phyloP scores from a whole-genome alignment of 2,113 vertebrate genomes.

The Ictidomys tridecemlineatus region DNA sequence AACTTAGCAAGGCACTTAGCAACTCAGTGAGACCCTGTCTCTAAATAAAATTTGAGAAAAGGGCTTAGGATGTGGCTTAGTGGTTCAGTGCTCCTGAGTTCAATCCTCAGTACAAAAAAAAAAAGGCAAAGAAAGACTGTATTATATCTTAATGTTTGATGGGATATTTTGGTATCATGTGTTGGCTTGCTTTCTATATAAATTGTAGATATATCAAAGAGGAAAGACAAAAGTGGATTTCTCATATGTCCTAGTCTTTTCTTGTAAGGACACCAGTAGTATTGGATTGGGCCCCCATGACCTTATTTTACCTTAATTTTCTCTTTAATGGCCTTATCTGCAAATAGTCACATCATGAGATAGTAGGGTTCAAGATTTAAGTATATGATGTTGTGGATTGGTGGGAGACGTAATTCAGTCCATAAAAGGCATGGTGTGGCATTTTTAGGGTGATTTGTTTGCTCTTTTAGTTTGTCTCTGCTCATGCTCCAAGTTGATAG shows the following conservation, averaged over 20 bases:
- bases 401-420: neutral
- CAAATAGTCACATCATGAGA: neutral
- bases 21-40: no score
- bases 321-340: neutral
- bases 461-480: neutral
- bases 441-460: neutral
- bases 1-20: no score
- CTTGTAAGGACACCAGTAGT: neutral
- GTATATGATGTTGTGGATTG: neutral
- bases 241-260: neutral
- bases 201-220: neutral
- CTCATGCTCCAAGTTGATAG: neutral
- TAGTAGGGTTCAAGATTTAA: neutral
- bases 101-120: no score
- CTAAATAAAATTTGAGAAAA: no score
- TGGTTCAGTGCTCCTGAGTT: no score
- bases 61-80: no score
- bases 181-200: neutral
- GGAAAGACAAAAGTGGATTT: no score
- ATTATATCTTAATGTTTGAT: neutral
- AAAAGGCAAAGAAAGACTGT: neutral
- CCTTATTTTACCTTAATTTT: neutral
- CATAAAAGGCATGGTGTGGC: neutral
- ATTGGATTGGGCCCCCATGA: neutral
- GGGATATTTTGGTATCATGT: neutral